These are phyloP conservation scores for Discoglossus pictus DNA, from an alignment of 2,797 vertebrate species.

Conservation along the genomic window DNA sequence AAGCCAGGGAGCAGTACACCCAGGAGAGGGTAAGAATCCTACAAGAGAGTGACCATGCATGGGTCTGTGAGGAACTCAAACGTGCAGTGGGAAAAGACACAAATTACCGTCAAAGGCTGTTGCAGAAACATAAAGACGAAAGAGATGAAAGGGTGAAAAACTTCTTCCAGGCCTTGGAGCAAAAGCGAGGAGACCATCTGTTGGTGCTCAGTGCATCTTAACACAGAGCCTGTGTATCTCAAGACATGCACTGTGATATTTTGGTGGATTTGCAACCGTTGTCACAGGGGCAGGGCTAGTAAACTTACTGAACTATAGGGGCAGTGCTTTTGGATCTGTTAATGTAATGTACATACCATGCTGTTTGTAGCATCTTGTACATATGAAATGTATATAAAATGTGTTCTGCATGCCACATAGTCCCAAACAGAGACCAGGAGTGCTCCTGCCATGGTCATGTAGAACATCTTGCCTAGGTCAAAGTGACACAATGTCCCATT, in stretches of 20 bases:
- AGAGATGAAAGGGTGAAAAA: constrained; percentile 84
- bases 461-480: too few relatives aligned
- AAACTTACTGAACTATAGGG: too few relatives aligned
- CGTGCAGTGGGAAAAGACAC: constrained; percentile 68
- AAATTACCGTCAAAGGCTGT: constrained; percentile 71
- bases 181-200: constrained; percentile 81
- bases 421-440: too few relatives aligned
- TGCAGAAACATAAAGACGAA: constrained; percentile 74
- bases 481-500: too few relatives aligned
- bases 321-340: too few relatives aligned
- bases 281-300: neutral
- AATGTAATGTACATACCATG: too few relatives aligned
- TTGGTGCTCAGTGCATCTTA: constrained; percentile 67
- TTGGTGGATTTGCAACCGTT: neutral
- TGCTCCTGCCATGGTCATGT: too few relatives aligned
- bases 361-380: too few relatives aligned
- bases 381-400: too few relatives aligned
- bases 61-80: constrained; percentile 78
- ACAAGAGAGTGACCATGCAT: constrained; percentile 82
- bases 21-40: constrained; percentile 80
- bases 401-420: too few relatives aligned
- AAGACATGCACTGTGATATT: neutral
- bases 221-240: constrained; percentile 24
- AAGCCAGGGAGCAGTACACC: constrained; percentile 84
- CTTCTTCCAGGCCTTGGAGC: constrained; percentile 84